phyloP scores from a whole-genome alignment of 92 coral and sea anemone species.

The Epizoanthus ramosus region DNA sequence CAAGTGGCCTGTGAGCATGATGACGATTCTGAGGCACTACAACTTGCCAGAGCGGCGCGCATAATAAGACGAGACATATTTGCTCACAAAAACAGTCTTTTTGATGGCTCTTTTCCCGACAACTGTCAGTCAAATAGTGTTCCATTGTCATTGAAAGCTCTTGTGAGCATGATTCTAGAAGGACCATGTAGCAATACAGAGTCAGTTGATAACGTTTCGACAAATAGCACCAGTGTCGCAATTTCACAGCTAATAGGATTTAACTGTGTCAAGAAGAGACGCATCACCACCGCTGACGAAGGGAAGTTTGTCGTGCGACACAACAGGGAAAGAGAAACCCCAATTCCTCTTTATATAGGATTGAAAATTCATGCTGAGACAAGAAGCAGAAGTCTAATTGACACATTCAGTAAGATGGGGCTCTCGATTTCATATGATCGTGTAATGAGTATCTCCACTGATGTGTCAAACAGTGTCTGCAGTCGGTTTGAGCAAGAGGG shows the following conservation, averaged over 20 bases:
- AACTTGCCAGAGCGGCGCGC: slow-evolving; percentile 60
- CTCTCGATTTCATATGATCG: slow-evolving; percentile 61
- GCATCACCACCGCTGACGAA: slow-evolving; percentile 5
- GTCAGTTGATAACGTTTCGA: slow-evolving; percentile 44
- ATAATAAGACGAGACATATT: slow-evolving; percentile 57
- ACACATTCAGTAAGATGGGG: slow-evolving; percentile 55
- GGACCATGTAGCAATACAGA: slow-evolving; percentile 51
- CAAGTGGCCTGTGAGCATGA: slow-evolving; percentile 46
- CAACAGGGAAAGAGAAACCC: slow-evolving; percentile 43
- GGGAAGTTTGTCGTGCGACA: slow-evolving; percentile 36
- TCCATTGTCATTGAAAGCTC: slow-evolving; percentile 52
- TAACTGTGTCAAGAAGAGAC: slow-evolving; percentile 44
- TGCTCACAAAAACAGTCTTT: slow-evolving; percentile 31
- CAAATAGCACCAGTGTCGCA: slow-evolving; percentile 38
- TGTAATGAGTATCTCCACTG: slow-evolving; percentile 60
- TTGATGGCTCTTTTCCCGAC: slow-evolving; percentile 44
- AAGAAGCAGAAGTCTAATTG: slow-evolving; percentile 60
- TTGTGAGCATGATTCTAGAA: slow-evolving; percentile 59
- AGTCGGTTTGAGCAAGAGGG: slow-evolving; percentile 56
- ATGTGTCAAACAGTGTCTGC: slow-evolving; percentile 58
- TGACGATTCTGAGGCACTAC: slow-evolving; percentile 53
- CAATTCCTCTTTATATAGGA: slow-evolving; percentile 56
- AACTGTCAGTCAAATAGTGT: slow-evolving; percentile 40
- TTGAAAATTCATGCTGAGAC: slow-evolving; percentile 70
- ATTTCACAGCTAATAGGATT: slow-evolving; percentile 49